These are phyloP conservation scores for Hetaerina titia DNA, from an alignment of 2,888 invertebrate genomes.

Conservation along the genomic window DNA sequence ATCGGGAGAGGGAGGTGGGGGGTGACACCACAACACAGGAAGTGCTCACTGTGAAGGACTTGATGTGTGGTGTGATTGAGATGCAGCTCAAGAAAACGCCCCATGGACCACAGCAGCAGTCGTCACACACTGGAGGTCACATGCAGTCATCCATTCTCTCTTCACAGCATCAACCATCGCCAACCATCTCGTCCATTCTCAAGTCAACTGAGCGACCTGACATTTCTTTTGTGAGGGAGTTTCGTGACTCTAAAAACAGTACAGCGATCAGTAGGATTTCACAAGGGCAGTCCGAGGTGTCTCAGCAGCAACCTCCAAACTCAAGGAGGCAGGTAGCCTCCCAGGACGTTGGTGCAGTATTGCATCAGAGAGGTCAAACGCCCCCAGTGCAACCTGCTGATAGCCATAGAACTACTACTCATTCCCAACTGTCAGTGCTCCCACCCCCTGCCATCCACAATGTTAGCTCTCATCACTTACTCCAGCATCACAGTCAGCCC, in stretches of 20 bases:
- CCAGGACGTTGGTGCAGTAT: conserved; percentile 23
- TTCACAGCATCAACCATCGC: conserved; percentile 78
- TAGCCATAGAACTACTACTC: conserved; percentile 38
- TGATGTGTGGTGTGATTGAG: conserved; percentile 91
- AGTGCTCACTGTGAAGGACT: conserved; percentile 82
- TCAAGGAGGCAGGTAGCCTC: conserved; percentile 41
- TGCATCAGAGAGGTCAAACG: conserved; percentile 50
- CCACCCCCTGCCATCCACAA: conserved; percentile 75
- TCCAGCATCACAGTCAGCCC: conserved; percentile 72
- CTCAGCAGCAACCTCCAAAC: conserved; percentile 45
- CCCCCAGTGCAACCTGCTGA: conserved; percentile 58
- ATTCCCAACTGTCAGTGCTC: conserved; percentile 46
- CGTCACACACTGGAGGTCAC: conserved; percentile 72
- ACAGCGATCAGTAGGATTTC: conserved; percentile 17
- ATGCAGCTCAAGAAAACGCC: conserved; percentile 84
- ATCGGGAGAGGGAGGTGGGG: not conserved
- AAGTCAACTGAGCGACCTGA: conserved; percentile 67
- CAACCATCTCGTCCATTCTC: conserved; percentile 82
- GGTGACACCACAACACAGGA: conserved; percentile 36
- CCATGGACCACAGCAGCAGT: conserved; percentile 77
- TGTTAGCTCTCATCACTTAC: conserved; percentile 77
- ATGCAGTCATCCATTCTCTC: conserved; percentile 67
- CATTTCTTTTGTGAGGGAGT: conserved; percentile 58
- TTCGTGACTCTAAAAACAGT: conserved; percentile 27
- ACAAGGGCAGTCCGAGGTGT: not conserved